Evolutionary conservation across 2,113 vertebrate genomes (phyloP).

Genomic region (Pangasianodon gigas): DNA sequence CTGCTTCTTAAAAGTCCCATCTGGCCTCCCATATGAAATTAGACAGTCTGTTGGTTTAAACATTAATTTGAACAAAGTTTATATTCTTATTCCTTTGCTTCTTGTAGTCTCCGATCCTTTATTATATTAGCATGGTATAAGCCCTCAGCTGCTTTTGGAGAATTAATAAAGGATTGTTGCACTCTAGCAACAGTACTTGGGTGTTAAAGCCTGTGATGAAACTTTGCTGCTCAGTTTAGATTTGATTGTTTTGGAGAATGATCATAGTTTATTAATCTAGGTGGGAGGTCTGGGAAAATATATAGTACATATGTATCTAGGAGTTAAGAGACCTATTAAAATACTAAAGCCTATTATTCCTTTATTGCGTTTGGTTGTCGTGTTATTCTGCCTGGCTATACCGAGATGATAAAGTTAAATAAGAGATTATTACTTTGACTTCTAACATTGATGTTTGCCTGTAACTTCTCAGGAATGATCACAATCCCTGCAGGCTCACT

Average conservation of each 20-base stretch:
- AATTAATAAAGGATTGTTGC: neutral
- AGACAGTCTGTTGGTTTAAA: too few relatives aligned
- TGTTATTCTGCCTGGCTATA: neutral
- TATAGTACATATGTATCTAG: neutral
- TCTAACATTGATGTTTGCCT: conserved; percentile 11
- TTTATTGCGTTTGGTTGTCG: neutral
- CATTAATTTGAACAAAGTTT: neutral
- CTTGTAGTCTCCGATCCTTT: neutral
- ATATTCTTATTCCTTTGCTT: neutral
- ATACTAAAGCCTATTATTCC: neutral
- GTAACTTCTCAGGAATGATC: conserved; percentile 93
- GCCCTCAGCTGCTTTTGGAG: neutral
- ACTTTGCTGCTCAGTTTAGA: neutral
- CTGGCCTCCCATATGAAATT: neutral
- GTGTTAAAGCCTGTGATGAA: neutral
- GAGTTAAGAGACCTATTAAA: neutral
- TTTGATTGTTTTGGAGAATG: neutral
- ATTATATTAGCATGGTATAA: neutral
- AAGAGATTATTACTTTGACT: neutral
- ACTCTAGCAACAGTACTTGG: neutral
- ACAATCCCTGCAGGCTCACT: conserved; percentile 96
- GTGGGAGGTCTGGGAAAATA: neutral
- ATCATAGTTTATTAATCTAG: neutral
- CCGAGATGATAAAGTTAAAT: too few relatives aligned
- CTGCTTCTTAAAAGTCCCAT: neutral